phyloP scores from a whole-genome alignment of 2,113 vertebrate genomes.

The Eleginops maclovinus region DNA sequence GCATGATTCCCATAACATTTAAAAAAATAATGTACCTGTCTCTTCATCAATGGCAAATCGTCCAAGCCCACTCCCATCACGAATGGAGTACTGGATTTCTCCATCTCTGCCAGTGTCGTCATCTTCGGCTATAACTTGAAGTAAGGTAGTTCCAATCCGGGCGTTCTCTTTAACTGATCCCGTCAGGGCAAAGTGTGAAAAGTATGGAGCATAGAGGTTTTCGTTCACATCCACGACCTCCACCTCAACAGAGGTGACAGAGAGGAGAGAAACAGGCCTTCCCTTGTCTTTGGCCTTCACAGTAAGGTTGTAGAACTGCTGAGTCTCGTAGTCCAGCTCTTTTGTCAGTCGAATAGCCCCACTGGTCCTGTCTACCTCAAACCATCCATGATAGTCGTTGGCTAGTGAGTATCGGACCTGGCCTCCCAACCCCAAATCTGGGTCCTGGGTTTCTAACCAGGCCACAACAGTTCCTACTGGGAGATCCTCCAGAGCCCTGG shows the following conservation, averaged over 20 bases:
- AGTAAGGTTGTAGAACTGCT: slow-evolving; percentile 96
- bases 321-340: slow-evolving; percentile 95
- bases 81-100: slow-evolving; percentile 95
- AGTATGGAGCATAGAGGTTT: slow-evolving; percentile 95
- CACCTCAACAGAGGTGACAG: slow-evolving; percentile 93
- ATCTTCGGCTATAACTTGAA: slow-evolving; percentile 91
- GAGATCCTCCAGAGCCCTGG: slow-evolving; percentile 94
- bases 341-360: slow-evolving; percentile 93
- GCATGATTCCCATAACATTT: no score
- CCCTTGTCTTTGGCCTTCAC: slow-evolving; percentile 96
- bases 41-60: slow-evolving; percentile 96
- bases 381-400: slow-evolving; percentile 92
- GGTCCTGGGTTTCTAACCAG: slow-evolving; percentile 96
- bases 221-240: slow-evolving; percentile 98
- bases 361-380: slow-evolving; percentile 93
- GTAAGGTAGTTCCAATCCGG: slow-evolving; percentile 91
- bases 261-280: slow-evolving; percentile 92
- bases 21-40: slow-evolving; percentile 86
- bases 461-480: slow-evolving; percentile 94
- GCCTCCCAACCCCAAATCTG: slow-evolving; percentile 92
- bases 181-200: slow-evolving; percentile 90
- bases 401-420: slow-evolving; percentile 94
- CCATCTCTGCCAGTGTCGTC: slow-evolving; percentile 94
- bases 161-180: slow-evolving; percentile 94
- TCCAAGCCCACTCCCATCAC: slow-evolving; percentile 95